Conservation (phyloP, 2,113 vertebrate species). For the Chloebia gouldiae region DNA sequence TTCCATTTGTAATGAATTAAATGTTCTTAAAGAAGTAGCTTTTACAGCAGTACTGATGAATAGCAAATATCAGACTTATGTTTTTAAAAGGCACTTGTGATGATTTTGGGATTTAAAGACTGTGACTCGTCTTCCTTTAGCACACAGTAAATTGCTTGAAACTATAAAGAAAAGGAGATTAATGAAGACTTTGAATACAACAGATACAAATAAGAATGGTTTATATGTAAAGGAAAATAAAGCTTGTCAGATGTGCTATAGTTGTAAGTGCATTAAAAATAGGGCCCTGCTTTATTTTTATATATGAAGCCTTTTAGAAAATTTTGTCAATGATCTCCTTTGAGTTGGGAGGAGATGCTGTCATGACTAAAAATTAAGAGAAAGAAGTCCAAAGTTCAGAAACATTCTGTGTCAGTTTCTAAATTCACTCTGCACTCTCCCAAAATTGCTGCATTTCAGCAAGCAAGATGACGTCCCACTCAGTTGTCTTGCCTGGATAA, state of each 20-base stretch:
- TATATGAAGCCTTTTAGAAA: background rate
- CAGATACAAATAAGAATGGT: background rate
- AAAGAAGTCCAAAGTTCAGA: background rate
- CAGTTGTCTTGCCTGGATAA: background rate
- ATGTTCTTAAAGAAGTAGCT: background rate
- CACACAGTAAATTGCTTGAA: conserved; percentile 3
- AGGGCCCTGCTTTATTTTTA: background rate
- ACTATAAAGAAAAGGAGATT: background rate
- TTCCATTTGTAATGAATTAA: background rate
- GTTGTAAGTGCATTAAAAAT: background rate
- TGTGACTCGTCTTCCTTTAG: background rate
- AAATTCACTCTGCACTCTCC: background rate
- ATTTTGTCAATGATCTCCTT: background rate
- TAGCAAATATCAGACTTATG: background rate
- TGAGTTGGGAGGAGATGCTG: background rate
- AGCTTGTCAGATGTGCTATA: background rate
- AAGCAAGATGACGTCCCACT: fast-evolving
- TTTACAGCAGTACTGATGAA: background rate
- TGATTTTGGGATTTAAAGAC: conserved; percentile 7
- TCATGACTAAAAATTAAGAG: background rate
- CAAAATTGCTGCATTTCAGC: background rate
- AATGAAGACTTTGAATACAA: background rate
- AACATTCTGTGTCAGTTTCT: background rate
- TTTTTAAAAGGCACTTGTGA: background rate
- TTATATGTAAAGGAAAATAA: conserved; percentile 3